Evolutionary conservation across 2,888 invertebrate genomes (phyloP), one percentile per base, ranked within the genome.

Genomic region (Oscheius myriophilus): DNA sequence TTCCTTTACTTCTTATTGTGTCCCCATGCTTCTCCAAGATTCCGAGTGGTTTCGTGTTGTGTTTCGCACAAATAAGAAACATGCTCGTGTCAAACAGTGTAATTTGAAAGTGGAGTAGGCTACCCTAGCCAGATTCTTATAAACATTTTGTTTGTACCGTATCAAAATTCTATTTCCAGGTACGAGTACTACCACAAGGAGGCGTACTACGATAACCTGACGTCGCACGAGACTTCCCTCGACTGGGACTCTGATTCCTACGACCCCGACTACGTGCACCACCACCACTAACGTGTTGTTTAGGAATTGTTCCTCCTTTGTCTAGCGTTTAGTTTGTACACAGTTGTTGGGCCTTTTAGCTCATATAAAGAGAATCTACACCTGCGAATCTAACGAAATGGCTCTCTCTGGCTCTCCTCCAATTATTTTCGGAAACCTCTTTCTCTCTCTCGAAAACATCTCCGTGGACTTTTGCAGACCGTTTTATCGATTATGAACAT

Each of bases 221-320:
- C 73, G 21, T 79, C 82, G n/a, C 72, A 71, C 63, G 81, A 82
- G 57, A 78, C 79, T n/a, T 73, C 75, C 4, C 67, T 82, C 57
- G 84, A 84, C 64, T 73, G 79, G 49, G 72, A 79, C 68, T 78
- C 75, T 23, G 74, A 78, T 52, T 74, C 78, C n/a, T 82, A 84
- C 71, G 73, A 83, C 71, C 82, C 80, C 43, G 81, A 83, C 68
- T 85, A 82, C 69, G 74, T 84, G 25, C 80, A 82, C 55, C 79
- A 78, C 61, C 78, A 80, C 59, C 80, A 80, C 68, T 80, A 70
- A 71, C 23, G 64, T n/a, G 25, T n/a, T n/a, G 18, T 21, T 21
- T 18, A 53, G 53, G 26, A 53, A 53, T 23, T 46, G 23, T 59
- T 41, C 18, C 25, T 16, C n/a, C n/a, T n/a, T n/a, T n/a, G n/a